phyloP scores from a whole-genome alignment of 2,113 vertebrate species.

The Promerops cafer region DNA sequence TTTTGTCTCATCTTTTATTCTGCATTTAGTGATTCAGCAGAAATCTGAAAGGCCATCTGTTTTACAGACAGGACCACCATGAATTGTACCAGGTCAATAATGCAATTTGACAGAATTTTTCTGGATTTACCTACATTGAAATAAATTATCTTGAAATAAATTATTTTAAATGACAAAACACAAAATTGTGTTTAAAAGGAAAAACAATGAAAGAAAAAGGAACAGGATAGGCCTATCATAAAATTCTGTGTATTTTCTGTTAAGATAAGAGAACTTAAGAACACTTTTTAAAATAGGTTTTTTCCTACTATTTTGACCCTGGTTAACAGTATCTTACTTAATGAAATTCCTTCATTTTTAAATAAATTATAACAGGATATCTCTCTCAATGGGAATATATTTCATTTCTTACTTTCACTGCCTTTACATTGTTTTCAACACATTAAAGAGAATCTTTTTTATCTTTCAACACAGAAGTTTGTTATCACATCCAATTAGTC shows the following conservation, averaged over 20 bases:
- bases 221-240: neutral
- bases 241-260: neutral
- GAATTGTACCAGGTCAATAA: neutral
- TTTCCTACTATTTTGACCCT: neutral
- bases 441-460: neutral
- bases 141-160: neutral
- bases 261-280: neutral
- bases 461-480: neutral
- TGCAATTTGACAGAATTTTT: neutral
- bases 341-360: neutral
- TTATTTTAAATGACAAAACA: neutral
- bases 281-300: neutral
- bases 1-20: neutral
- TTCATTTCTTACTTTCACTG: neutral
- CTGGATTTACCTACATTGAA: neutral
- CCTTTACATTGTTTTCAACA: neutral
- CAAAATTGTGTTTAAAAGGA: neutral
- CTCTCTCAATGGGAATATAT: neutral
- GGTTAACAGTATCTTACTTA: neutral
- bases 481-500: constrained; percentile 3
- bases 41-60: neutral
- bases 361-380: neutral
- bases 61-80: neutral
- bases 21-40: neutral
- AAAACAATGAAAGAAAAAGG: neutral